Base-by-base conservation (phyloP, 2,888 invertebrate species). In the Tetranychus piercei region DNA sequence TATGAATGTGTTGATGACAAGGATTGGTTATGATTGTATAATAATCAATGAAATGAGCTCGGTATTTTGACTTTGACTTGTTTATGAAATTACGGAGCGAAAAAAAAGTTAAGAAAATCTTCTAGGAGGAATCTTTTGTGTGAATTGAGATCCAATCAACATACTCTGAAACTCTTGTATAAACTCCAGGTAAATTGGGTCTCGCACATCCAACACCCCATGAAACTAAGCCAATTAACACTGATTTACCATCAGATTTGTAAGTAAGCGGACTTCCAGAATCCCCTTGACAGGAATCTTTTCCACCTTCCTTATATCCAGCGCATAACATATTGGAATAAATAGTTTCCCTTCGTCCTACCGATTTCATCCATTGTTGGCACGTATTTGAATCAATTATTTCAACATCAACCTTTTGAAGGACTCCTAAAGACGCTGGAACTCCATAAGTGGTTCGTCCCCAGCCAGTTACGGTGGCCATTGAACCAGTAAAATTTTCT, bases 381-480 rank as follows among this genome's bases (percentile, higher is more conserved):
- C 94, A 94, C 76, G 92, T 86, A 80, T 92, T 91, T 80, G 93
- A 92, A 0, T 92, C 89, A 71, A 94, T 89, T 20, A 94, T 86
- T 74, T 86, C 82, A 11, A 85, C 85, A 75, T 84, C 83, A 1
- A 84, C 85, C 79, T 85, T 85, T 79, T 85, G 85, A 77, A 94
- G 84, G 9, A 92, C 88, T 0, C 91, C 89, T 1, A 93, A 93
- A 8, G 92, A 92, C 0, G 92, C 90, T 34, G 84, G 80, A 20
- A 84, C 82, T 23, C 84, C 84, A 82, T 76, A 77, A 22, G 74
- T 78, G 5, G 92, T 93, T 43, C 94, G 84, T 0, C 94, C 94
- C 94, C 94, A 94, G 1, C 94, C 94, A 0, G 81, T 80, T 90
- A 94, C 94, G 0, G 93, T 93, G 70, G 92, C 94, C 84, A 90